Evolutionary conservation across 2,888 invertebrate genomes (phyloP), one percentile per base, ranked within the genome.

Genomic region (Epiblema foenella): DNA sequence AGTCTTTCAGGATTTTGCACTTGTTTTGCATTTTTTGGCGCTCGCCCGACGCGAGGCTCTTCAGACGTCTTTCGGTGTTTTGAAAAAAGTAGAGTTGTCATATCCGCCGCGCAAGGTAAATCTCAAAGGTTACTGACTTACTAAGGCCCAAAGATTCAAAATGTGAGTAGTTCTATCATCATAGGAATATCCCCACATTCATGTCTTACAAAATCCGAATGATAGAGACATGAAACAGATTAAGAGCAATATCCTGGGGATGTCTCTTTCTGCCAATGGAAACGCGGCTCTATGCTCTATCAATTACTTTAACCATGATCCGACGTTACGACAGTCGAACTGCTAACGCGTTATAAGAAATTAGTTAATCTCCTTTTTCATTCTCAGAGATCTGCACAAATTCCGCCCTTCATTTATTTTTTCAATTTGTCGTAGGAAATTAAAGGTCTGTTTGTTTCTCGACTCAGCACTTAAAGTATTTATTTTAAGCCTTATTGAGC

Each of bases 1-100:
- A 72, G 75, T 77, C 75, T 75, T 77, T 75, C 70, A 73, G 66
- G 63, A 69, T 71, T 74, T 73, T 63, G 63, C 72, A 80, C 78
- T 82, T 82, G 81, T 85, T 86, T 84, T 86, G 82, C 83, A 83
- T 86, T 89, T 88, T 88, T 86, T 89, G 85, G 84, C 82, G 79
- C 84, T 79, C 83, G 78, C 75, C 80, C 77, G 77, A 79, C 80
- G 80, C 83, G 75, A 75, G 71, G 80, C 86, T 83, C 89, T 90
- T 89, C 88, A 90, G 89, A 89, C 89, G 83, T 87, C 87, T 89
- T 87, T 87, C 80, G 82, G 81, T 77, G 81, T 78, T 85, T 83
- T 77, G 82, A 83, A 89, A 90, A 90, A 90, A 85, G 83, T 84
- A 85, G 85, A 88, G 79, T 86, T 83, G 88, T 88, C 88, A 87